phyloP scores from a whole-genome alignment of 2,888 invertebrate species.

The Drosophila paramelanica region DNA sequence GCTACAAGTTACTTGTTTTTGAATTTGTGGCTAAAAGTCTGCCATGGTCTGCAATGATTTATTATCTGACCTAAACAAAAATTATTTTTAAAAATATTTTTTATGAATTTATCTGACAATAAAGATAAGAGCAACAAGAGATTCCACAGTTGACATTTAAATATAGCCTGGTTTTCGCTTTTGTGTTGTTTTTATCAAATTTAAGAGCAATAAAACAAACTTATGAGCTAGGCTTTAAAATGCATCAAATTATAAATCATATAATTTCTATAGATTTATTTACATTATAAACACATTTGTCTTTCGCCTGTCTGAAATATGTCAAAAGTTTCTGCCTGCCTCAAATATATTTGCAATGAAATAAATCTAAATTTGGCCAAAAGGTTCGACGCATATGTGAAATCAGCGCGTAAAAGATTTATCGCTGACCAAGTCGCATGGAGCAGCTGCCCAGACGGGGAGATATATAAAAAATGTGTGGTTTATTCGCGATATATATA shows the following conservation, averaged over 20 bases:
- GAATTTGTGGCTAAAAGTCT: slow-evolving; percentile 15
- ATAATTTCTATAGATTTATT: slow-evolving; percentile 50
- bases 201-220: not conserved
- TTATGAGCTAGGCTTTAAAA: not conserved
- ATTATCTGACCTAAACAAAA: slow-evolving; percentile 47
- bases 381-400: slow-evolving; percentile 68
- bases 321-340: slow-evolving; percentile 62
- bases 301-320: slow-evolving; percentile 64
- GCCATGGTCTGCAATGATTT: slow-evolving; percentile 51
- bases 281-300: slow-evolving; percentile 67
- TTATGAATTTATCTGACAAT: slow-evolving; percentile 33
- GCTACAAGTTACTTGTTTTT: slow-evolving; percentile 5
- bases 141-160: slow-evolving; percentile 46
- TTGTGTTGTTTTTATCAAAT: not conserved
- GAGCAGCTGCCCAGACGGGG: slow-evolving; percentile 52
- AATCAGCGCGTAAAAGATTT: slow-evolving; percentile 66
- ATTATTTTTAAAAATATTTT: slow-evolving; percentile 35
- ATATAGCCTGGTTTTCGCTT: slow-evolving; percentile 22
- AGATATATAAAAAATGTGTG: slow-evolving; percentile 1
- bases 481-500: slow-evolving; percentile 4
- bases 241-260: slow-evolving; percentile 26
- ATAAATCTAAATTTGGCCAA: slow-evolving; percentile 70
- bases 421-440: slow-evolving; percentile 51
- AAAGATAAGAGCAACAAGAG: slow-evolving; percentile 32
- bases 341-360: slow-evolving; percentile 52